phyloP scores from a whole-genome alignment of 2,113 vertebrate genomes.

The Balaenoptera acutorostrata region DNA sequence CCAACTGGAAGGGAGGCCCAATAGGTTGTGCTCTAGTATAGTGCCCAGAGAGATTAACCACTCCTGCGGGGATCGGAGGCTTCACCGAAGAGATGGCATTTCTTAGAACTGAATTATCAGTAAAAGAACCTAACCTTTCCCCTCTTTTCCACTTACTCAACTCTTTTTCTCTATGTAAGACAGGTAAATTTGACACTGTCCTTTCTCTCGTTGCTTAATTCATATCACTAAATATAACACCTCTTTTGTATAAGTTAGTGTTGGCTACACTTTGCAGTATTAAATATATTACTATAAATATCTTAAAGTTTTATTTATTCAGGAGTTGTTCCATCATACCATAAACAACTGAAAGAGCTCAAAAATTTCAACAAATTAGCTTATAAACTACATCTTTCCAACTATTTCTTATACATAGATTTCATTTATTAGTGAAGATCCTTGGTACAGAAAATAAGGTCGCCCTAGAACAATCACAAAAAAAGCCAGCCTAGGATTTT shows the following conservation, averaged over 20 bases:
- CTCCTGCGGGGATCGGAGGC: not conserved
- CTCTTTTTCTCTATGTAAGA: not conserved
- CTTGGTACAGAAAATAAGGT: not conserved
- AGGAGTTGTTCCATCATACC: not conserved
- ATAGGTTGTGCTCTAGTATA: not conserved
- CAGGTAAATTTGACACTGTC: not conserved
- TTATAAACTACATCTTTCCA: not conserved
- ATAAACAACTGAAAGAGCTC: not conserved
- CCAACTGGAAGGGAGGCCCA: not conserved
- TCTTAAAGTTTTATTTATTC: slow-evolving; percentile 36
- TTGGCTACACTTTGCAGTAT: not conserved
- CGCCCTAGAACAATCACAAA: not conserved
- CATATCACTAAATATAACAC: not conserved
- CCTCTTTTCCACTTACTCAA: not conserved
- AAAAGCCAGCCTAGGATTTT: not conserved
- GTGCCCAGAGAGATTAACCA: not conserved
- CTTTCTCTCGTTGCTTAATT: not conserved
- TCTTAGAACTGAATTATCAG: not conserved
- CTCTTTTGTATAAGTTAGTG: not conserved
- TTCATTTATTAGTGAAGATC: not conserved
- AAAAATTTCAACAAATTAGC: not conserved
- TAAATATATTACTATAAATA: not conserved
- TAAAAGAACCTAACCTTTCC: not conserved
- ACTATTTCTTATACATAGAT: not conserved
- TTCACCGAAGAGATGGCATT: not conserved